Evolutionary conservation across 2,888 invertebrate genomes (phyloP), one percentile per base, ranked within the genome.

Genomic region (Pteria penguin): DNA sequence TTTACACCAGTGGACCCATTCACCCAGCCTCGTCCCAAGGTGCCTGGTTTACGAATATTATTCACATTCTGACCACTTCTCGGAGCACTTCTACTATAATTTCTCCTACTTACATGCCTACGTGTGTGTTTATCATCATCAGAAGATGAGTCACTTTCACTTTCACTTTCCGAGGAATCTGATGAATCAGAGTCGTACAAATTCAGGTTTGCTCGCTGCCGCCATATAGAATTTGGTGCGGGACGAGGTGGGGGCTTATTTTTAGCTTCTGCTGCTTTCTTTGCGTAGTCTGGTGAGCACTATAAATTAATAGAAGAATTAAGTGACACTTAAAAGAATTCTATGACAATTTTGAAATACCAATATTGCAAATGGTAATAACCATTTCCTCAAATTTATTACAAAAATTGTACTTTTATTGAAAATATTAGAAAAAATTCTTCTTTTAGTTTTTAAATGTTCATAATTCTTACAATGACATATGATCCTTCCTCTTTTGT

Each of bases 401-500:
- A n/a, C n/a, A n/a, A n/a, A n/a, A n/a, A n/a, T n/a, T n/a, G n/a
- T n/a, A n/a, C n/a, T n/a, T n/a, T n/a, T n/a, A n/a, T n/a, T n/a
- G n/a, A n/a, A n/a, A n/a, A n/a, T n/a, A n/a, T n/a, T n/a, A n/a
- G n/a, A n/a, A n/a, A n/a, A n/a, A n/a, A n/a, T n/a, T n/a, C n/a
- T n/a, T n/a, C n/a, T n/a, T n/a, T n/a, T n/a, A n/a, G n/a, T n/a
- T n/a, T n/a, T n/a, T n/a, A n/a, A n/a, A n/a, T 66, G n/a, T n/a
- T n/a, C n/a, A n/a, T n/a, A n/a, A 0, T 5, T 22, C 89, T 82
- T 80, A 89, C 89, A 45, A 88, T 76, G 79, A 78, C 84, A 74
- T 86, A 86, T 45, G 78, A 75, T 66, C 87, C 87, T 72, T 89
- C 88, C 72, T 79, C 72, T 55, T 82, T 78, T 8, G 82, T 85